Evolutionary conservation across 1,140 invertebrate genomes (phyloP).

Genomic region (Drosophila bipectinata): DNA sequence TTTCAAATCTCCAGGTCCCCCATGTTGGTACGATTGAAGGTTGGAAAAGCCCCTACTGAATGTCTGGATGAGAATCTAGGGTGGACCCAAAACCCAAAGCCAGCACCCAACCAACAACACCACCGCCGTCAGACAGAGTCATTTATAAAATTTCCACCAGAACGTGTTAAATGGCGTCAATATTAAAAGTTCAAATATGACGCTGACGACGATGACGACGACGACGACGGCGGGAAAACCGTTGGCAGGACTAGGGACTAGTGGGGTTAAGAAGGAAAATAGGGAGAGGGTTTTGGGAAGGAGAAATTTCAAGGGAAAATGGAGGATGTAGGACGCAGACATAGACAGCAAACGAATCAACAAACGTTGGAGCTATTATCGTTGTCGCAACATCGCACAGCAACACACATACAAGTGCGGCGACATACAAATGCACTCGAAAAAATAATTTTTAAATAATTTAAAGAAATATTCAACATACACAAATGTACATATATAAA

Average conservation of each 20-base stretch:
- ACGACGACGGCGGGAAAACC: constrained; percentile 82
- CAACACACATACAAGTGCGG: constrained; percentile 64
- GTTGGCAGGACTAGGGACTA: constrained; percentile 92
- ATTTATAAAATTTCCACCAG: constrained; percentile 89
- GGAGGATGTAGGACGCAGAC: constrained; percentile 95
- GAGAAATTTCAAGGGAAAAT: constrained; percentile 87
- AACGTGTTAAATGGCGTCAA: constrained; percentile 94
- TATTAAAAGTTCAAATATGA: constrained; percentile 84
- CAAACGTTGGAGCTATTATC: constrained; percentile 93
- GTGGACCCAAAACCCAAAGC: not conserved
- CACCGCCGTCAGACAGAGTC: constrained; percentile 63
- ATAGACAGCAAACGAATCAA: constrained; percentile 94
- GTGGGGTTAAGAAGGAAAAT: constrained; percentile 84
- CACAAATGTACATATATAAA: too few species aligned
- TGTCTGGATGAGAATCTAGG: not conserved
- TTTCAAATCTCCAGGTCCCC: not conserved
- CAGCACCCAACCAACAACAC: not conserved
- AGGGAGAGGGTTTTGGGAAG: constrained; percentile 94
- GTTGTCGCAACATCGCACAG: constrained; percentile 92
- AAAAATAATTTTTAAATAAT: not conserved
- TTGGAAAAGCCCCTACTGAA: not conserved
- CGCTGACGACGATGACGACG: constrained; percentile 90
- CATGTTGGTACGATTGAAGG: not conserved
- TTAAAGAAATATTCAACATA: too few species aligned
- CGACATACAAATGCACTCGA: constrained; percentile 7